Conservation (phyloP, 2,797 vertebrate species). For the Hybognathus amarus region DNA sequence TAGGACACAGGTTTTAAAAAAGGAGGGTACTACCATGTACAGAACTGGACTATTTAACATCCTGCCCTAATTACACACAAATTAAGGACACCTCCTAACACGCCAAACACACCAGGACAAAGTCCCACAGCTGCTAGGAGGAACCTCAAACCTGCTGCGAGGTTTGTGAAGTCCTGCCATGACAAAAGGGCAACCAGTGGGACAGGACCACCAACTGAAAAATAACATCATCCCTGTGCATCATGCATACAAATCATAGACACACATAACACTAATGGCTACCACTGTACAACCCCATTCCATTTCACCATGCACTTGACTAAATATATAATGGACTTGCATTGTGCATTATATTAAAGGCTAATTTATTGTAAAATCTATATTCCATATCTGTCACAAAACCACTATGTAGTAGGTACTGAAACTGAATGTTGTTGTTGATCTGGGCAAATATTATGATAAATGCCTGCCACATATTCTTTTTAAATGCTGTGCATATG, state of each 20-base stretch:
- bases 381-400: neutral
- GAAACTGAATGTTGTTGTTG: no score
- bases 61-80: constrained; percentile 24
- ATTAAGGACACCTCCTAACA: constrained; percentile 8
- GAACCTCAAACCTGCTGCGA: constrained; percentile 7
- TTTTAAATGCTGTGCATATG: neutral
- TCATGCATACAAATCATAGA: constrained; percentile 14
- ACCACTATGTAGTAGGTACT: neutral
- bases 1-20: neutral
- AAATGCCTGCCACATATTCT: neutral
- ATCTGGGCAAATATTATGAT: neutral
- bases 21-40: neutral
- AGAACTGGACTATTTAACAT: constrained; percentile 4
- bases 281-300: neutral
- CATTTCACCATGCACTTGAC: neutral
- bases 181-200: constrained; percentile 34
- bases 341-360: neutral
- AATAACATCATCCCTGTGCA: constrained; percentile 18
- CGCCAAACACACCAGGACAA: constrained; percentile 1
- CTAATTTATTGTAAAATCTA: neutral
- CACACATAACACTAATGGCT: neutral
- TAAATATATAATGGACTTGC: neutral
- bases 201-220: constrained; percentile 7
- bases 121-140: constrained; percentile 12
- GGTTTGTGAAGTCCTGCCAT: constrained; percentile 19